phyloP scores from a whole-genome alignment of 2,113 vertebrate genomes.

The Saguinus imperator region DNA sequence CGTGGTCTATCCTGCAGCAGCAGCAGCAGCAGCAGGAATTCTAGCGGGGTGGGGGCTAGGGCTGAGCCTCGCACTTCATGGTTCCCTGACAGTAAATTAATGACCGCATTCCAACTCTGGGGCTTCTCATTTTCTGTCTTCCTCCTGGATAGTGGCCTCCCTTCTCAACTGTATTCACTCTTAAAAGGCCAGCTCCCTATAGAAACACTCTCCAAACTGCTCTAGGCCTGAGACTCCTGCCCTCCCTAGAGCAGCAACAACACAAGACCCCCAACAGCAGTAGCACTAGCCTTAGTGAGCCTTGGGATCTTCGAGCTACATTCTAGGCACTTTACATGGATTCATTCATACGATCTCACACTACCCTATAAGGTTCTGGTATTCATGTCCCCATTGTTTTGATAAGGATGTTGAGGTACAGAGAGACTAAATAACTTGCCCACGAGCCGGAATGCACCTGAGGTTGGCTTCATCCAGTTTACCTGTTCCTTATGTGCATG shows the following conservation, averaged over 20 bases:
- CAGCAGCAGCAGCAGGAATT: background rate
- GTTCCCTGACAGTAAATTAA: conserved; percentile 49
- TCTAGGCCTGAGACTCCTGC: too few species aligned
- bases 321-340: background rate
- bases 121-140: conserved; percentile 10
- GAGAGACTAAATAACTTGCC: background rate
- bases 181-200: background rate
- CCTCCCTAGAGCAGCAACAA: background rate
- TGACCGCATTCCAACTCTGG: conserved; percentile 29
- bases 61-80: background rate
- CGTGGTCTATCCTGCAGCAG: background rate
- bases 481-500: background rate
- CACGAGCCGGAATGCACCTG: background rate
- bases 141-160: background rate
- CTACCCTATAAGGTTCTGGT: background rate
- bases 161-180: background rate
- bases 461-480: background rate
- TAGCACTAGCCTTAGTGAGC: background rate
- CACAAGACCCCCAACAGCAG: background rate
- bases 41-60: background rate
- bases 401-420: background rate
- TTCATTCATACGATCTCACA: background rate
- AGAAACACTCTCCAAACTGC: background rate
- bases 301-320: accelerated
- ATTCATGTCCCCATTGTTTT: background rate